These are phyloP conservation scores for Agrochola macilenta DNA, from an alignment of 2,888 invertebrate species.

Conservation along the genomic window DNA sequence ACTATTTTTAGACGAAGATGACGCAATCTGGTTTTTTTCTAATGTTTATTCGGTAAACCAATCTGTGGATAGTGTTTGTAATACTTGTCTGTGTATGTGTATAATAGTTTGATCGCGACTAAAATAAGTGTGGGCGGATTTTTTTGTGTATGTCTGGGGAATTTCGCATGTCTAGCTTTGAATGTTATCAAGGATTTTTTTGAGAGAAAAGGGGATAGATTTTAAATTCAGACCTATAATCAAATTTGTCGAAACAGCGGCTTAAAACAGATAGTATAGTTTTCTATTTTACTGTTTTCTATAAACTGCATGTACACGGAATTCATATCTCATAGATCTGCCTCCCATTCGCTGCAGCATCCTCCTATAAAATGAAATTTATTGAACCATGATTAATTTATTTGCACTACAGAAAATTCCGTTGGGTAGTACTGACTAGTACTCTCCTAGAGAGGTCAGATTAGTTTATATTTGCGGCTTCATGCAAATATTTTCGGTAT, in stretches of 20 bases:
- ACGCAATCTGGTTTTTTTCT: slow-evolving; percentile 52
- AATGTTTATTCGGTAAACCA: slow-evolving; percentile 43
- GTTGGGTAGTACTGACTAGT: neutral
- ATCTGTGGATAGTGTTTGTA: slow-evolving; percentile 8
- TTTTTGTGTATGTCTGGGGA: slow-evolving; percentile 42
- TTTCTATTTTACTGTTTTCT: too few species aligned
- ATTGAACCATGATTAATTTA: neutral
- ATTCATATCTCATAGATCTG: neutral
- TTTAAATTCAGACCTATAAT: too few species aligned
- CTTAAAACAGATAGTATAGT: too few species aligned
- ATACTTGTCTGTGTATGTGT: slow-evolving; percentile 5
- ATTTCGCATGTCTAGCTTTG: slow-evolving; percentile 27
- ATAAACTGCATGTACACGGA: too few species aligned
- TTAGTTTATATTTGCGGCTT: neutral
- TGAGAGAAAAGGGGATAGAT: neutral
- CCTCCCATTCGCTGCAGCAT: neutral
- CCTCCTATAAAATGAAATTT: neutral
- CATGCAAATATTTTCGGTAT: neutral
- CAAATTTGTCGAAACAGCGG: neutral
- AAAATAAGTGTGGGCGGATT: slow-evolving; percentile 46
- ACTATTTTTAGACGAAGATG: slow-evolving; percentile 52
- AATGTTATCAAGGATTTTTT: slow-evolving; percentile 12
- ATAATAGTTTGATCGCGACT: slow-evolving; percentile 39
- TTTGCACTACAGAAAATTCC: neutral
- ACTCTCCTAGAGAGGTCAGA: neutral